phyloP scores from a whole-genome alignment of 2,888 invertebrate species.

The Osedax fenrisi region DNA sequence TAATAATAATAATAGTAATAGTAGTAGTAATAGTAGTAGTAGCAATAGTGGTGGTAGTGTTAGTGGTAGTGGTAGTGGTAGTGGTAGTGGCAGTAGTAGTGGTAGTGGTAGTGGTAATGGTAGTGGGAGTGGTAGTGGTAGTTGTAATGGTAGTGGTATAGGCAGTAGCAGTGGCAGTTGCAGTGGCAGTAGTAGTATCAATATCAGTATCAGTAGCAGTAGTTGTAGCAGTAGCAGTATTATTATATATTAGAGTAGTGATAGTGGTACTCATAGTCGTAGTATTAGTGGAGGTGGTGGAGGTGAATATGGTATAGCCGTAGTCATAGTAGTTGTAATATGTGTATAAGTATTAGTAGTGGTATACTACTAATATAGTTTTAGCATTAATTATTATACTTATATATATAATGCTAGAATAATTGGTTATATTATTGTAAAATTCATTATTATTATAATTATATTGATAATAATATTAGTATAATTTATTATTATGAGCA shows the following conservation, averaged over 20 bases:
- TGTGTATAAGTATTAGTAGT: neutral
- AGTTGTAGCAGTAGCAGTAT: neutral
- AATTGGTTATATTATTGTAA: too few relatives aligned
- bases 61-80: neutral
- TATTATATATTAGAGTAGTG: neutral
- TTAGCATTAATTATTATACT: too few relatives aligned
- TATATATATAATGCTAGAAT: too few relatives aligned
- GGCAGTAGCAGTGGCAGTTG: neutral
- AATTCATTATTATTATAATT: too few relatives aligned
- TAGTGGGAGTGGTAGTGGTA: neutral
- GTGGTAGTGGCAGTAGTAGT: slow-evolving; percentile 11
- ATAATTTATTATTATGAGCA: too few relatives aligned
- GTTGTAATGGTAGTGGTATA: slow-evolving; percentile 8
- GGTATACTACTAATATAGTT: too few relatives aligned
- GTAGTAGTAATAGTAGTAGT: neutral
- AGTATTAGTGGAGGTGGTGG: neutral
- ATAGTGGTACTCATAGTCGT: neutral
- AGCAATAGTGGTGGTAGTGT: neutral
- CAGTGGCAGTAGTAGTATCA: neutral
- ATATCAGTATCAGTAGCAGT: neutral
- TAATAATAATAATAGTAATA: neutral
- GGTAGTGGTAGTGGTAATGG: neutral
- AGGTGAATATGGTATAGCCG: neutral
- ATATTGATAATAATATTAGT: too few relatives aligned
- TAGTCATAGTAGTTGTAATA: neutral